These are phyloP conservation scores for Callopanchax toddi DNA, from an alignment of 2,113 vertebrate genomes.

Conservation along the genomic window DNA sequence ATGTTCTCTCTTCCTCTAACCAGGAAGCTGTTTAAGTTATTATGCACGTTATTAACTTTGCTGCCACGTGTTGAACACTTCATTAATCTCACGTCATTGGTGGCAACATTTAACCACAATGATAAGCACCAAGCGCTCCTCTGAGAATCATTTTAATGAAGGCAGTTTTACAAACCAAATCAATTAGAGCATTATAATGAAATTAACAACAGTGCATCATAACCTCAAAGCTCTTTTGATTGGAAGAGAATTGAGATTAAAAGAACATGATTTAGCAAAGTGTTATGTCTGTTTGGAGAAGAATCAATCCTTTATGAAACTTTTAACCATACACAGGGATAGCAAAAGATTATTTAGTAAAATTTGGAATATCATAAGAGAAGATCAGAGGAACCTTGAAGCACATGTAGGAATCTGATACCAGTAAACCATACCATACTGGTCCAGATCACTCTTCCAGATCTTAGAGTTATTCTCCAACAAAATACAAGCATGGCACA, in stretches of 20 bases:
- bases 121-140: background rate
- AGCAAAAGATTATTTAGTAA: too few species aligned
- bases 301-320: conserved; percentile 26
- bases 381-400: too few species aligned
- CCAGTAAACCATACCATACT: too few species aligned
- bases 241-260: background rate
- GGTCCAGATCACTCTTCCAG: too few species aligned
- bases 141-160: conserved; percentile 1
- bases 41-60: background rate
- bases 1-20: background rate
- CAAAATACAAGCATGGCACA: background rate
- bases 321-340: too few species aligned
- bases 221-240: background rate
- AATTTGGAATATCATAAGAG: too few species aligned
- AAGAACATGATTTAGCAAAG: background rate
- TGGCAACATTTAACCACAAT: background rate
- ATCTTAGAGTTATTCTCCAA: too few species aligned
- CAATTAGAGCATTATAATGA: background rate
- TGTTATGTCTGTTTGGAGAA: conserved; percentile 18
- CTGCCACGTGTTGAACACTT: background rate
- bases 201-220: background rate
- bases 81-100: background rate
- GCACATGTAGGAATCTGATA: too few species aligned
- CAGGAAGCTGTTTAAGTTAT: background rate
- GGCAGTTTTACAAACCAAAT: background rate